phyloP scores from a whole-genome alignment of 2,888 invertebrate species.

The Ceramica pisi region DNA sequence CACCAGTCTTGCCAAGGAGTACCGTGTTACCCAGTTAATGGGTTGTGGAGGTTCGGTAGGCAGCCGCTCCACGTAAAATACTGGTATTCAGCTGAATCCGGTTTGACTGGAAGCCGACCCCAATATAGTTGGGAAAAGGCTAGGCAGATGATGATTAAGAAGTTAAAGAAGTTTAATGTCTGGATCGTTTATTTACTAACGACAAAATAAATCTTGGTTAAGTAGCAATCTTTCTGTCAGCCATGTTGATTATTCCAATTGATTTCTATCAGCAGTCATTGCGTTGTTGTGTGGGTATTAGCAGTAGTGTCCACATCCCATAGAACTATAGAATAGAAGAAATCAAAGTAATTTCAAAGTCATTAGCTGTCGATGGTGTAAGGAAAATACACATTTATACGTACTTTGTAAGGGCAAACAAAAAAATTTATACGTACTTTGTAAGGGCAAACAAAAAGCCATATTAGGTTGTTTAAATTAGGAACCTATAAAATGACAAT shows the following conservation, averaged over 20 bases:
- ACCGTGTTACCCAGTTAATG: too few species aligned
- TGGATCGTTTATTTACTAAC: not conserved
- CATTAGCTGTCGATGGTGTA: too few species aligned
- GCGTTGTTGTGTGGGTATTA: not conserved
- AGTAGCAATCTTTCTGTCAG: not conserved
- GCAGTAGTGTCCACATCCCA: not conserved
- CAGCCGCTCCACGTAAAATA: too few species aligned
- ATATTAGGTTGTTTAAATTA: slow-evolving; percentile 20
- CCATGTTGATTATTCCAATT: not conserved
- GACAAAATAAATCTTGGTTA: not conserved
- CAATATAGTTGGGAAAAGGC: too few species aligned
- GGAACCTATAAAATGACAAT: not conserved
- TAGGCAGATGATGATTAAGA: too few species aligned
- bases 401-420: not conserved
- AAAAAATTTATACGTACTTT: not conserved
- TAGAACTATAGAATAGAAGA: not conserved
- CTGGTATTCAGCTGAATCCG: too few species aligned
- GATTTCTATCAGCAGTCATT: not conserved
- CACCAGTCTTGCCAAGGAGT: too few species aligned
- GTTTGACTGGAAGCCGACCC: too few species aligned
- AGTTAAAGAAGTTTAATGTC: too few species aligned
- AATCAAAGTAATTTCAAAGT: not conserved
- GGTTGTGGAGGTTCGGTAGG: too few species aligned
- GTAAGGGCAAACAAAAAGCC: not conserved
- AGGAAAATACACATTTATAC: not conserved